Evolutionary conservation across 1,140 invertebrate species (phyloP).

Genomic region (Tenebrio molitor): DNA sequence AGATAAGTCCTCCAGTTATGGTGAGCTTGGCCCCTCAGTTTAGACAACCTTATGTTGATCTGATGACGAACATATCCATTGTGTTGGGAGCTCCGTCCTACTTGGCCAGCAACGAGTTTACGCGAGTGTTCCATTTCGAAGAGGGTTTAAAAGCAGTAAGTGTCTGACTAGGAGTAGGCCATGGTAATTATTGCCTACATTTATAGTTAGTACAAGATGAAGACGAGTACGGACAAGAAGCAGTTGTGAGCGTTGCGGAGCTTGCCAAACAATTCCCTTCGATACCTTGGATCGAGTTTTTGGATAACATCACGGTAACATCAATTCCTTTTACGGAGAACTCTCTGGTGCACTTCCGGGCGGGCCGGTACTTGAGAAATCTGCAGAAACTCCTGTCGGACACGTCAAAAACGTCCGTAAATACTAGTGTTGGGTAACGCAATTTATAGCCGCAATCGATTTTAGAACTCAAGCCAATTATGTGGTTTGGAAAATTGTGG

Average conservation of each 20-base stretch:
- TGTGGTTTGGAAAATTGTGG: conserved; percentile 43
- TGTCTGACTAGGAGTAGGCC: no score
- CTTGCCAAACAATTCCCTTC: conserved; percentile 33
- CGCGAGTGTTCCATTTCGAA: conserved; percentile 19
- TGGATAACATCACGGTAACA: conserved; percentile 47
- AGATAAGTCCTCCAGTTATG: conserved; percentile 46
- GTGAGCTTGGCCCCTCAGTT: not conserved
- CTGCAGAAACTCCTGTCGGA: conserved; percentile 36
- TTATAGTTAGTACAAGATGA: not conserved
- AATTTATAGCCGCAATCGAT: conserved; percentile 8
- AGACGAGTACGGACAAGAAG: not conserved
- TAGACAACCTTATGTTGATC: conserved; percentile 7
- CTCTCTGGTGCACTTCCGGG: conserved; percentile 37
- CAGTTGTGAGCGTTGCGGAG: not conserved
- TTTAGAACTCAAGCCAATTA: conserved; percentile 54
- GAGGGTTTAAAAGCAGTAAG: conserved; percentile 28
- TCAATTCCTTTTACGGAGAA: conserved; percentile 1
- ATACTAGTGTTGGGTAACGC: not conserved
- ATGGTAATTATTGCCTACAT: no score
- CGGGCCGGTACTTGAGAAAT: conserved; percentile 41
- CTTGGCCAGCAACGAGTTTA: conserved; percentile 7
- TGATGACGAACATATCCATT: conserved; percentile 18
- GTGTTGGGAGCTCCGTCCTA: conserved; percentile 6
- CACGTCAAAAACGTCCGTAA: conserved; percentile 33
- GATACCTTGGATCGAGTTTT: conserved; percentile 51